Evolutionary conservation across 2,113 vertebrate species (phyloP).

Genomic region (Oophaga pumilio): DNA sequence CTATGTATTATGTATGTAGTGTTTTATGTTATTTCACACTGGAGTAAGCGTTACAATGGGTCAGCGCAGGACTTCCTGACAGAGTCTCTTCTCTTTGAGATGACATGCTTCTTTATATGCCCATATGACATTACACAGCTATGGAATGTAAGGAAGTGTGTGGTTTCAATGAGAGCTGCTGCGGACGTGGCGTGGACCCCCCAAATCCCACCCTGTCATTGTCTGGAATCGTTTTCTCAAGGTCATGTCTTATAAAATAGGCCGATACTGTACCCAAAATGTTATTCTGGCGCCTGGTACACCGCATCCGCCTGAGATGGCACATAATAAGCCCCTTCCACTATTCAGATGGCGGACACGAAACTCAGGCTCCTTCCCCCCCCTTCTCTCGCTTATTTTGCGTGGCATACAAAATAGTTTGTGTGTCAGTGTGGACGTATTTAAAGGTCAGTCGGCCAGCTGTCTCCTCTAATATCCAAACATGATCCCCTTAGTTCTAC

Average conservation of each 20-base stretch:
- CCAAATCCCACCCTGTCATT: background rate
- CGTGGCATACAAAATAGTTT: background rate
- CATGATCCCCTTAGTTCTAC: constrained; percentile 29
- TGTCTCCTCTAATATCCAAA: constrained; percentile 30
- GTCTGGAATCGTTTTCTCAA: background rate
- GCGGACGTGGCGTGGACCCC: background rate
- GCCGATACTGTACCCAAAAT: background rate
- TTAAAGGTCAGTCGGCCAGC: constrained; percentile 42
- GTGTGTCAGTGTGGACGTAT: constrained; percentile 17
- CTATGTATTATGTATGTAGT: background rate
- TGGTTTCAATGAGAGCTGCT: constrained; percentile 80
- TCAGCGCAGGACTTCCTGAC: background rate
- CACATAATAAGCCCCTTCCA: too few relatives aligned
- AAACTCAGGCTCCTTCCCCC: background rate
- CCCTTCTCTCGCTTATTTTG: background rate
- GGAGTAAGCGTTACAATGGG: background rate
- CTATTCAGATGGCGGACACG: background rate
- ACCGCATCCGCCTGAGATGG: background rate
- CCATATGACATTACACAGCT: constrained; percentile 90
- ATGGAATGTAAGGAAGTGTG: constrained; percentile 99
- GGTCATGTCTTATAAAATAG: background rate
- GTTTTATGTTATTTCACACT: background rate
- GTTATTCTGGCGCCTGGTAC: background rate
- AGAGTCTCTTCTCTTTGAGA: constrained; percentile 70
- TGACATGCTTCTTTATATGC: constrained; percentile 99